A percentile compares a stretch with the other conserved stretches of the same genome.
Conservation (phyloP, 2,797 vertebrate species). For the Psittacula derbiana region DNA sequence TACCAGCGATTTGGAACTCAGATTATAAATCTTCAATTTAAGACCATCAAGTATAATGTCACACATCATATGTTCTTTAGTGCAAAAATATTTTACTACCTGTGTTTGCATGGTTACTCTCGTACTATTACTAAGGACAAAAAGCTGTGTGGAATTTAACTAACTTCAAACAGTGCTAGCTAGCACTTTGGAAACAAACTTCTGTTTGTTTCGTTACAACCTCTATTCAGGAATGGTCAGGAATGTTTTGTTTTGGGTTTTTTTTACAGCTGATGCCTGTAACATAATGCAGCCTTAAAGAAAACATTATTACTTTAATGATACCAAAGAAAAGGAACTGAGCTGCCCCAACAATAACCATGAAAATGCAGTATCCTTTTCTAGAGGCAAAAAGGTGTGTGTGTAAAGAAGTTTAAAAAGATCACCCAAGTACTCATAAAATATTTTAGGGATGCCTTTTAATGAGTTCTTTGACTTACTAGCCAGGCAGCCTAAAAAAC, state of each 20-base stretch:
- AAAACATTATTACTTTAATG: conserved; percentile 68
- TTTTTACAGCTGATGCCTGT: conserved; percentile 30
- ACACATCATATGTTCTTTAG: not conserved
- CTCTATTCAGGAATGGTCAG: not conserved
- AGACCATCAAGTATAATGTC: not conserved
- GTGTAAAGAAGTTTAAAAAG: conserved; percentile 23
- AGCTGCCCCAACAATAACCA: conserved; percentile 71
- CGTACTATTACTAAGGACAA: not conserved
- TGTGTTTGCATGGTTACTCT: not conserved
- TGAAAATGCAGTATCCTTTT: conserved; percentile 78
- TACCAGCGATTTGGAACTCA: not conserved
- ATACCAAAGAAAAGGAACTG: conserved; percentile 73
- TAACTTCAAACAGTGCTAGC: not conserved
- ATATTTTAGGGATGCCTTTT: conserved; percentile 58
- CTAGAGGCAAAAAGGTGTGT: conserved; percentile 74
- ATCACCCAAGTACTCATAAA: conserved; percentile 32
- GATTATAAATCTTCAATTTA: not conserved
- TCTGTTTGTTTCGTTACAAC: not conserved
- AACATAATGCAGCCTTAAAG: conserved; percentile 80
- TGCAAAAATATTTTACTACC: not conserved
- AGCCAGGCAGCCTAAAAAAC: conserved; percentile 56
- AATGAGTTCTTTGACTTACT: conserved; percentile 56
- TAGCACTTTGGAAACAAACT: not conserved
- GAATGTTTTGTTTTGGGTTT: not conserved
- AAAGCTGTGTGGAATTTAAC: not conserved